Evolutionary conservation across 2,888 invertebrate species (phyloP).

Genomic region (Spodoptera picta): DNA sequence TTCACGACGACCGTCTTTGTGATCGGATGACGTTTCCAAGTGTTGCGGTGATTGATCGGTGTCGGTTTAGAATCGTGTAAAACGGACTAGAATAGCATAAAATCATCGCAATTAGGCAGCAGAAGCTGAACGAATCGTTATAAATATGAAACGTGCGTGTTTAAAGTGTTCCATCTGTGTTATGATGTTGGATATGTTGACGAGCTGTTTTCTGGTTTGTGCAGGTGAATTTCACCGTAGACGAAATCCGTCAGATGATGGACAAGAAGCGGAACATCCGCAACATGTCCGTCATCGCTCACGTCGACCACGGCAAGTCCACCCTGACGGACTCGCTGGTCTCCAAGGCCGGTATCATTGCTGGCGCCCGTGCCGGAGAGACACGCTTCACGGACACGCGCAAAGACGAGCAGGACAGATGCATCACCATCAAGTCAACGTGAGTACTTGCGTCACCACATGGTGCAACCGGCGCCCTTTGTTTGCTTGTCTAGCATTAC

Average conservation of each 20-base stretch:
- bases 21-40: conserved; percentile 84
- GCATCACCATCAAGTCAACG: conserved; percentile 99
- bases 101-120: conserved; percentile 2
- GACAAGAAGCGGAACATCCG: conserved; percentile 99
- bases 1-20: conserved; percentile 76
- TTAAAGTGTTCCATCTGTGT: conserved; percentile 73
- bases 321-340: conserved; percentile 99
- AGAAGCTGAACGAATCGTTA: conserved; percentile 13
- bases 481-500: conserved; percentile 12
- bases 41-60: conserved; percentile 71
- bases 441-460: conserved; percentile 87
- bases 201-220: conserved; percentile 75
- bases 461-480: conserved; percentile 63
- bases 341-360: conserved; percentile 99
- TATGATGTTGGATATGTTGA: conserved; percentile 74
- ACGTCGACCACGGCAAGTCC: conserved; percentile 99
- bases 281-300: conserved; percentile 99
- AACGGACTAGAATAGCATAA: conserved; percentile 18
- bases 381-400: conserved; percentile 99
- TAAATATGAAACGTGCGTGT: conserved; percentile 76
- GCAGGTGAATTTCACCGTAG: conserved; percentile 99
- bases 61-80: conserved; percentile 52
- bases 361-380: conserved; percentile 99
- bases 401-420: conserved; percentile 99
- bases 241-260: conserved; percentile 99